Evolutionary conservation across 2,113 vertebrate species (phyloP).

Genomic region (Sander vitreus): DNA sequence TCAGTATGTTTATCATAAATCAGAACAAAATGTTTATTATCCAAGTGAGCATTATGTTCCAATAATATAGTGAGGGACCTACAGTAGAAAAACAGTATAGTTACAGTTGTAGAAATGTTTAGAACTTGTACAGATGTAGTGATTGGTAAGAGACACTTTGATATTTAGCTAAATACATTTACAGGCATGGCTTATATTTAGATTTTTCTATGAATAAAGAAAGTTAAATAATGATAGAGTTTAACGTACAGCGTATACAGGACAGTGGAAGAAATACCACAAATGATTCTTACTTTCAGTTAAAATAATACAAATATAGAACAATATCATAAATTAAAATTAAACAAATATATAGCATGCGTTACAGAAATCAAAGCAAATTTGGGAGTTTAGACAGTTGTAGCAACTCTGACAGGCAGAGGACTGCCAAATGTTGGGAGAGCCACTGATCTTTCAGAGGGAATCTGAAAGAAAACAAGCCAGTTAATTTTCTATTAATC

Average conservation of each 20-base stretch:
- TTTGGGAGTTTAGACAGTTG: slow-evolving; percentile 72
- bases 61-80: background rate
- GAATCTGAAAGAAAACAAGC: slow-evolving; percentile 49
- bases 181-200: background rate
- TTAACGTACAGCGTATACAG: background rate
- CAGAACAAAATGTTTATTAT: background rate
- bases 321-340: background rate
- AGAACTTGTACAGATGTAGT: background rate
- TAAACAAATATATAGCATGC: background rate
- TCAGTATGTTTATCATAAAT: background rate
- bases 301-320: slow-evolving; percentile 23
- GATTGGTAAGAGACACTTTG: background rate
- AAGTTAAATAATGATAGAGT: background rate
- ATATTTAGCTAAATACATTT: background rate
- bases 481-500: background rate
- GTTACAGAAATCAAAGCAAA: slow-evolving; percentile 8
- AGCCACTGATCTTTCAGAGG: slow-evolving; percentile 56
- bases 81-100: background rate
- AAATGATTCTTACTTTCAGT: background rate
- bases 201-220: slow-evolving; percentile 39
- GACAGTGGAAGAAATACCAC: background rate
- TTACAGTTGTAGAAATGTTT: background rate
- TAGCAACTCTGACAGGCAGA: slow-evolving; percentile 76
- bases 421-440: slow-evolving; percentile 70
- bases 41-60: background rate